phyloP scores from a whole-genome alignment of 2,113 vertebrate genomes.

The Apus apus region DNA sequence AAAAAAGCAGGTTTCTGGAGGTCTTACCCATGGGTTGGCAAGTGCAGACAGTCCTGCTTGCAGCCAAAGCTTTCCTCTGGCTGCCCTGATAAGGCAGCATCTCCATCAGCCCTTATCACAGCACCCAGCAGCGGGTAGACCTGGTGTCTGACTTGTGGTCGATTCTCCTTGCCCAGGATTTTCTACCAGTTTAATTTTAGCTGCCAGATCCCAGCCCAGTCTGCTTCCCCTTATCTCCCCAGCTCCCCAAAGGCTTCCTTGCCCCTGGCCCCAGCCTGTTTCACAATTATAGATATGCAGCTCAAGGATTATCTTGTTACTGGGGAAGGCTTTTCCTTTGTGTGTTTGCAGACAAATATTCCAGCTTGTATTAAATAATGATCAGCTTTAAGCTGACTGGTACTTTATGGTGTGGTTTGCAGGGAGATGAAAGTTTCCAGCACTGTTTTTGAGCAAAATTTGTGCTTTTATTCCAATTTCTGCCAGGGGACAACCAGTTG shows the following conservation, averaged over 20 bases:
- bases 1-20: neutral
- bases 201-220: neutral
- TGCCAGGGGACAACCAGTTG: neutral
- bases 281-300: conserved; percentile 14
- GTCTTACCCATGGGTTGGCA: neutral
- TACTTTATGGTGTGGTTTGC: neutral
- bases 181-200: neutral
- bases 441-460: neutral
- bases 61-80: neutral
- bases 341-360: neutral
- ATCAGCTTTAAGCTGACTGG: neutral
- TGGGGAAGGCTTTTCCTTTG: neutral
- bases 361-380: neutral
- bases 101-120: conserved; percentile 21
- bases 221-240: neutral
- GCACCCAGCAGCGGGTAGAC: accelerated
- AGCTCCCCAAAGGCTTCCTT: neutral
- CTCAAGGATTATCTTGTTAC: neutral
- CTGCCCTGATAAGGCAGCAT: conserved; percentile 22
- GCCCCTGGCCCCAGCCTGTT: neutral
- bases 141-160: accelerated
- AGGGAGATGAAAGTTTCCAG: neutral
- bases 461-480: neutral
- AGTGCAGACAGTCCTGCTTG: neutral
- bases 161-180: neutral